phyloP scores from a whole-genome alignment of 2,797 vertebrate species.

The Rhincodon typus region DNA sequence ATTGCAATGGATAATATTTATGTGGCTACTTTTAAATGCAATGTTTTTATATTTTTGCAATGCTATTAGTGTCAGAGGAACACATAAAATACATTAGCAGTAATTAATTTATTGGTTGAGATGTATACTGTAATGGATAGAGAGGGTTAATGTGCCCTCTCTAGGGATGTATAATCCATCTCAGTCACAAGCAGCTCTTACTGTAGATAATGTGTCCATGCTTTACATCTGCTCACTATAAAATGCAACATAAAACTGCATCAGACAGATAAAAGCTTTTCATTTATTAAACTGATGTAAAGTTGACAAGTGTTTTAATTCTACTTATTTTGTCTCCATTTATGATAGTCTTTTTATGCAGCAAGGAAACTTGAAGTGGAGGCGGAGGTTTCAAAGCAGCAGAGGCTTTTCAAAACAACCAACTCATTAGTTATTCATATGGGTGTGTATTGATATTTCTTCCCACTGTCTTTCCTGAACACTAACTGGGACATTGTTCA shows the following conservation, averaged over 20 bases:
- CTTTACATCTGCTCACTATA: not conserved
- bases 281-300: constrained; percentile 33
- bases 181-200: constrained; percentile 16
- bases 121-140: constrained; percentile 28
- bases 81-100: constrained; percentile 24
- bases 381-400: not conserved
- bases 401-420: not conserved
- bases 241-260: constrained; percentile 31
- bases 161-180: not conserved
- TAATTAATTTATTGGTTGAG: constrained; percentile 32
- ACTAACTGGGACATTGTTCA: not conserved
- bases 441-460: not conserved
- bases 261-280: constrained; percentile 34
- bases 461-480: not conserved
- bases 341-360: not conserved
- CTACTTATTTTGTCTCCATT: constrained; percentile 24
- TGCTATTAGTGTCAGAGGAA: constrained; percentile 23
- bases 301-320: constrained; percentile 34
- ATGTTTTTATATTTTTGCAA: too few species aligned
- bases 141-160: constrained; percentile 22
- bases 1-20: too few species aligned
- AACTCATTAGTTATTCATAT: constrained; percentile 2
- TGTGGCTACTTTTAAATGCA: too few species aligned
- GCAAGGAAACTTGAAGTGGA: not conserved
- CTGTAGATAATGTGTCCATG: constrained; percentile 4